phyloP scores from a whole-genome alignment of 2,113 vertebrate species.

The Pontoporia blainvillei region DNA sequence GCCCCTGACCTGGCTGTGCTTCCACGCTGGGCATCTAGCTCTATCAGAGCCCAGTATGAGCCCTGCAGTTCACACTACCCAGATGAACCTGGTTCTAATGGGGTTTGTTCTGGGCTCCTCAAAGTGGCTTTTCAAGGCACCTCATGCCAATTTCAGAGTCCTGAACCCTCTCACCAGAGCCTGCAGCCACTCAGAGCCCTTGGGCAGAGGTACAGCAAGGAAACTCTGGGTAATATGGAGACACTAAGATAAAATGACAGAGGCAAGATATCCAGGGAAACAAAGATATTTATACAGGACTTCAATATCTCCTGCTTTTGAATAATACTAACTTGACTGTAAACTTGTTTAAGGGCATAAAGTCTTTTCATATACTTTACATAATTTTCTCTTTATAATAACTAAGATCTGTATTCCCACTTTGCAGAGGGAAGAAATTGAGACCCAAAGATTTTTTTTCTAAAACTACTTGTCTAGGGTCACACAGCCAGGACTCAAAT shows the following conservation, averaged over 20 bases:
- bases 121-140: background rate
- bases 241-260: background rate
- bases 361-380: background rate
- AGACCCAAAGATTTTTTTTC: background rate
- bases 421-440: background rate
- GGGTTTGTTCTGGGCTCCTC: background rate
- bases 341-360: background rate
- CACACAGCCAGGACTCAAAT: background rate
- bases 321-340: background rate
- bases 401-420: background rate
- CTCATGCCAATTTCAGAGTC: background rate
- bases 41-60: background rate
- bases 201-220: background rate
- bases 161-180: background rate
- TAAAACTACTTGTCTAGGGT: background rate
- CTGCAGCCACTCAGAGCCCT: background rate
- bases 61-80: background rate
- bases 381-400: conserved; percentile 3
- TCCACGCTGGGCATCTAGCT: background rate
- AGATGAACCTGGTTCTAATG: background rate
- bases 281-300: background rate
- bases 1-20: background rate
- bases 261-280: background rate
- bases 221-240: background rate
- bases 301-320: background rate